Percentiles rank a stretch among this genome's conserved stretches.
Evolutionary conservation across 2,888 invertebrate species (phyloP).

Genomic region (Mesorhabditis sp.): DNA sequence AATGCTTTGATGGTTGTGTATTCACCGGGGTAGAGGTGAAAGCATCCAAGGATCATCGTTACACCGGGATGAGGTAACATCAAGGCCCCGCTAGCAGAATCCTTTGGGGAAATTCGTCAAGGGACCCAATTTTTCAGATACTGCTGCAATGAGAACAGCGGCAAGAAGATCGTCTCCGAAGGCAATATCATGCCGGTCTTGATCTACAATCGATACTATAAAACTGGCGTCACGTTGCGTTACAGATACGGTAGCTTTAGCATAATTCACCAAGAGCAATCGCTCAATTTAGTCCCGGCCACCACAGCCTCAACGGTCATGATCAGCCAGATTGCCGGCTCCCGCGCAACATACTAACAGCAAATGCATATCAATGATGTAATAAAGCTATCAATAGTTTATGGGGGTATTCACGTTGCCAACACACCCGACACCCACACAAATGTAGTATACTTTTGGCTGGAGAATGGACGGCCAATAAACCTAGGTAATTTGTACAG

Average conservation of each 20-base stretch:
- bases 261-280: background rate
- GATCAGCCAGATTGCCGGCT: background rate
- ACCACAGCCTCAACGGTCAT: background rate
- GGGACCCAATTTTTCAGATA: background rate
- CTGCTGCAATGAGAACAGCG: background rate
- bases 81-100: too few relatives aligned
- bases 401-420: too few relatives aligned
- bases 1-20: background rate
- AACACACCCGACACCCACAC: too few relatives aligned
- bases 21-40: slow-evolving; percentile 2
- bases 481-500: too few relatives aligned
- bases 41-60: background rate
- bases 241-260: background rate
- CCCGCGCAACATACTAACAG: background rate
- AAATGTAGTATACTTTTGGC: too few relatives aligned
- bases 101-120: too few relatives aligned
- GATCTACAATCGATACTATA: background rate
- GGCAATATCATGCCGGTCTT: background rate
- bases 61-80: background rate
- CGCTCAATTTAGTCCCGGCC: background rate
- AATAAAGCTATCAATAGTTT: too few relatives aligned
- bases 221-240: background rate
- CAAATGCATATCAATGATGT: too few relatives aligned
- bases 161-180: background rate
- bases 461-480: too few relatives aligned